Evolutionary conservation across 2,888 invertebrate species (phyloP).

Genomic region (Drosophila mercatorum): DNA sequence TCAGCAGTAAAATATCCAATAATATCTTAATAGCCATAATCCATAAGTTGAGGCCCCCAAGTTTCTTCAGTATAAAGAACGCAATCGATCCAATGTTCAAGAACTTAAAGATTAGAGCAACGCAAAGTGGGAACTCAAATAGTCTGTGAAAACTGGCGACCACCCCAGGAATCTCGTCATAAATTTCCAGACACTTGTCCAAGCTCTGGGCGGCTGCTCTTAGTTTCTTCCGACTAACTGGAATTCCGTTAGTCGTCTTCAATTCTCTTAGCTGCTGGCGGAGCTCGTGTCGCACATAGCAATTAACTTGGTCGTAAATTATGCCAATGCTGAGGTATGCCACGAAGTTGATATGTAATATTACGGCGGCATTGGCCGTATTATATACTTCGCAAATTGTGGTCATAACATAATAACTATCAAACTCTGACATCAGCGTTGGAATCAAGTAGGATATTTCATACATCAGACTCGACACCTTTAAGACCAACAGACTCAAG

Average conservation of each 20-base stretch:
- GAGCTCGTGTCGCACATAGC: constrained; percentile 49
- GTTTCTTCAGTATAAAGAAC: constrained; percentile 17
- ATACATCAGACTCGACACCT: constrained; percentile 32
- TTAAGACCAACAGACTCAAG: constrained; percentile 44
- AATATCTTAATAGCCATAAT: constrained; percentile 27
- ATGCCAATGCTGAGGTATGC: constrained; percentile 60
- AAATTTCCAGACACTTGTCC: constrained; percentile 56
- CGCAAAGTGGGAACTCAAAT: constrained; percentile 54
- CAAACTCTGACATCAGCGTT: not conserved
- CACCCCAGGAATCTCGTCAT: constrained; percentile 53
- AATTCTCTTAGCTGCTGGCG: constrained; percentile 37
- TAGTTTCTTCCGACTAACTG: constrained; percentile 8
- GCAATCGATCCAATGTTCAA: constrained; percentile 29
- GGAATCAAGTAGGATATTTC: constrained; percentile 26
- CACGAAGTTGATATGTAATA: constrained; percentile 53
- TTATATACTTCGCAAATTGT: constrained; percentile 16
- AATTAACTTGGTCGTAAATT: constrained; percentile 55
- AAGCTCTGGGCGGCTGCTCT: constrained; percentile 30
- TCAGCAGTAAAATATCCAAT: constrained; percentile 58
- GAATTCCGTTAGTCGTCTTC: constrained; percentile 8
- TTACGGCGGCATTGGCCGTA: constrained; percentile 29
- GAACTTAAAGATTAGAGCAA: constrained; percentile 36
- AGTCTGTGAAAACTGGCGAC: constrained; percentile 46
- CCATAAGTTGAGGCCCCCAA: constrained; percentile 5
- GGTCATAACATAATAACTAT: fast-evolving